Percentiles rank a stretch among this genome's conserved stretches.
These are phyloP conservation scores for Malacoraja senta DNA, from an alignment of 2,797 vertebrate genomes.

Conservation along the genomic window DNA sequence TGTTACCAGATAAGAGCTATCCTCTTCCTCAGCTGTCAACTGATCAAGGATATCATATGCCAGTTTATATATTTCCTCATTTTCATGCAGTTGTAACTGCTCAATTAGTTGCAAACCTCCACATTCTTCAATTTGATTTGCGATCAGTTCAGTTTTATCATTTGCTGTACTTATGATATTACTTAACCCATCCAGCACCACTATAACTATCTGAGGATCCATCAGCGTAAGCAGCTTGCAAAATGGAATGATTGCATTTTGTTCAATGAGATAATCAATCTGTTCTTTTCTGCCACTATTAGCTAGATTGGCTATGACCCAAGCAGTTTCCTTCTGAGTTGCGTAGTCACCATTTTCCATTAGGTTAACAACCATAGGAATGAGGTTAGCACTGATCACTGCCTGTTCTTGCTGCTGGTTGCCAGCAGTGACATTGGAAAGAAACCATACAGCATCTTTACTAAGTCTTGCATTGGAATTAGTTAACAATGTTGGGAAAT, in stretches of 20 bases:
- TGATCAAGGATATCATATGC: constrained; percentile 99
- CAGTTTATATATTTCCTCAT: constrained; percentile 99
- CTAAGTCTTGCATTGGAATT: constrained; percentile 99
- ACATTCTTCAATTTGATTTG: constrained; percentile 96
- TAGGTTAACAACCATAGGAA: constrained; percentile 97
- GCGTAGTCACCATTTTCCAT: constrained; percentile 98
- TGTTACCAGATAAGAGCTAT: constrained; percentile 92
- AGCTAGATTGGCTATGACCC: constrained; percentile 98
- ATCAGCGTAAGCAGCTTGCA: constrained; percentile 96
- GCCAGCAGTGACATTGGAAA: constrained; percentile 97
- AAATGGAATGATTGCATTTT: constrained; percentile 95
- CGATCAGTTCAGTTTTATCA: constrained; percentile 90
- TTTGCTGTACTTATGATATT: constrained; percentile 99
- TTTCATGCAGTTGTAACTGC: constrained; percentile 96
- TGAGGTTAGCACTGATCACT: constrained; percentile 91
- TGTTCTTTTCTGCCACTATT: constrained; percentile 98
- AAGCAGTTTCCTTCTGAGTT: constrained; percentile 96
- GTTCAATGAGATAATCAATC: constrained; percentile 93
- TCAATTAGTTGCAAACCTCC: constrained; percentile 98
- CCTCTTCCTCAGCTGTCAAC: constrained; percentile 77
- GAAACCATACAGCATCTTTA: constrained; percentile 99
- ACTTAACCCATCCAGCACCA: constrained; percentile 94
- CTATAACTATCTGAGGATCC: constrained; percentile 94
- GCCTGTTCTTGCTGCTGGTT: constrained; percentile 99
- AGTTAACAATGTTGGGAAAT: constrained; percentile 91